Evolutionary conservation across 2,113 vertebrate species (phyloP), one percentile per base, ranked within the genome.

Genomic region (Ginglymostoma cirratum): DNA sequence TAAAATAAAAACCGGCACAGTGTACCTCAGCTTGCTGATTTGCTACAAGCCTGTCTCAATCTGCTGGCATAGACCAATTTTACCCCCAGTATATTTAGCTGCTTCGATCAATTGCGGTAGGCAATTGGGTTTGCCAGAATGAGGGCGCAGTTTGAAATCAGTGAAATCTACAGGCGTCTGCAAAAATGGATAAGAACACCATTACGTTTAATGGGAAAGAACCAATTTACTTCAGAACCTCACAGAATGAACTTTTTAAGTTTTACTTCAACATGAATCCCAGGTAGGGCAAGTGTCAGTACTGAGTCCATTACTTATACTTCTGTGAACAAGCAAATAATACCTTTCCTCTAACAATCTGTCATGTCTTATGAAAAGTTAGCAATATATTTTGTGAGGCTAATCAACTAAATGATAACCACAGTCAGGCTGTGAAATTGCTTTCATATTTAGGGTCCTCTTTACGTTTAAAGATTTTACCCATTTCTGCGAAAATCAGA

Each of bases 111-210:
- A 65, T 65, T 65, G 23, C 34, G 38, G 89, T 66, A 93, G 61
- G 89, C 65, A 93, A 93, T 93, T 93, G 34, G 89, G n/a, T 66
- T 65, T n/a, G 89, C 66, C 89, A 92, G 61, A 92, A 38, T 45
- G 15, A 67, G 89, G 34, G 61, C 61, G 67, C 89, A 65, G 65
- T 93, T 67, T 93, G 61, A 93, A 93, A 67, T 93, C 61, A 48
- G 67, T 45, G 12, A 48, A 72, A 72, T 95, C 94, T 95, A 48
- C 45, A 27, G 48, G 30, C 23, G 76, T 72, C 67, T 95, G 45
- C 67, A 95, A 70, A 95, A 72, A 52, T 95, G 45, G 67, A 76
- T 48, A 72, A 72, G 94, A 45, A 30, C 38, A 1, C 17, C 80
- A 83, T 7, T 21, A 67, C 55, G 19, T 93, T 38, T 93, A 19